Base-by-base conservation (phyloP, 2,113 vertebrate genomes). In the Poeciliopsis retropinna region DNA sequence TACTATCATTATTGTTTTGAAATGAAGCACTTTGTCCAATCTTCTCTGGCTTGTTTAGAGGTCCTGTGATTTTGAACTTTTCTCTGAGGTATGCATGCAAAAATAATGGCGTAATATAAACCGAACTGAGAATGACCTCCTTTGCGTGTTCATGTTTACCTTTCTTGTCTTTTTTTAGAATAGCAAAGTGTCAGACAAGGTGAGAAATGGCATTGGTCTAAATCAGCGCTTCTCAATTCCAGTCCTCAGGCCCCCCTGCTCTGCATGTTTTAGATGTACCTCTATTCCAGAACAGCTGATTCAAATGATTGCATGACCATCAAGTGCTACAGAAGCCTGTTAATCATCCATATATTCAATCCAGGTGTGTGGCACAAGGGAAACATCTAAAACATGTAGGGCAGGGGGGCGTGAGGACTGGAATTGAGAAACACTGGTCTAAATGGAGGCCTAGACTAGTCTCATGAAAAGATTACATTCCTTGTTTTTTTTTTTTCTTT, bases 111-210 rank as follows among this genome's bases (percentile, higher is more conserved):
- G 60, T 80, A 87, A 81, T 79, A 60, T 88, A 91, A 92, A 91
- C 88, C 91, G 82, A 90, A 91, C 91, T 84, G 75, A 57, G 22
- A 80, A 32, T 83, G 87, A 90, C 85, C 89, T 78, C 83, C 57
- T 60, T 70, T 76, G 76, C 22, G 69, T 76, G 78, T 79, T 82
- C 86, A 83, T 86, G 85, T 91, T 91, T 90, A 92, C 79, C 81
- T 91, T 89, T 87, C n/a, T 80, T 70, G 74, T 85, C 79, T 70
- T 74, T 74, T 57, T 7, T 1, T 68, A 83, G 71, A 88, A 88
- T 79, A 84, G 86, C 67, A 67, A 64, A 80, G 70, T 89, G 85
- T 88, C 83, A 89, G 1, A 75, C 74, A 79, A 67, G 72, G 82
- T 81, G 82, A 92, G 73, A 82, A 89, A 90, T 83, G 67, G 75